These are phyloP conservation scores for Malacoraja senta DNA, from an alignment of 2,797 vertebrate genomes.

Conservation along the genomic window DNA sequence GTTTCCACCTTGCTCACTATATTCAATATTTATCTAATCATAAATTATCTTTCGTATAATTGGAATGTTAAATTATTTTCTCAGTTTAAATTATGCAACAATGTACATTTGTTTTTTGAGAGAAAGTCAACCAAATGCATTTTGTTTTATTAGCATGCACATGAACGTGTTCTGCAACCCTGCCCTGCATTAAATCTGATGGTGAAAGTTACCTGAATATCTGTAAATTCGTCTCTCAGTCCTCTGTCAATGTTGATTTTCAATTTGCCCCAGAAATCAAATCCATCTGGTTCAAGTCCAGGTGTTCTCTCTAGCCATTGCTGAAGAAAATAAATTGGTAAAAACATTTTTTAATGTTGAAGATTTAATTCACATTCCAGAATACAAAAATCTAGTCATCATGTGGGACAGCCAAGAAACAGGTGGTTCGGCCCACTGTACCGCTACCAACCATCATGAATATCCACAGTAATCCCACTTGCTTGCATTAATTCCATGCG, in stretches of 20 bases:
- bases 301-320: conserved; percentile 96
- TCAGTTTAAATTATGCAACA: not conserved
- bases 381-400: not conserved
- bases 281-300: conserved; percentile 76
- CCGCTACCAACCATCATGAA: too few species aligned
- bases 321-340: conserved; percentile 53
- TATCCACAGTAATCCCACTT: too few species aligned
- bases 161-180: not conserved
- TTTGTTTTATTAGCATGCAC: not conserved
- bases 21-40: not conserved
- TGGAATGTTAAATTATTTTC: not conserved
- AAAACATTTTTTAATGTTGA: not conserved
- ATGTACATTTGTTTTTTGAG: not conserved
- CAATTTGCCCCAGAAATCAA: conserved; percentile 90
- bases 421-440: too few species aligned
- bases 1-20: not conserved
- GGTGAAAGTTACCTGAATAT: conserved; percentile 64
- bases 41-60: not conserved
- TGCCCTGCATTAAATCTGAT: not conserved
- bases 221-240: conserved; percentile 67
- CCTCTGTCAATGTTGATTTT: conserved; percentile 77
- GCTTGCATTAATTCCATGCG: too few species aligned
- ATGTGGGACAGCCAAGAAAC: too few species aligned
- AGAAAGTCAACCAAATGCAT: not conserved
- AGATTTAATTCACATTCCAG: not conserved